These are phyloP conservation scores for Nyctereutes procyonoides DNA, from an alignment of 2,113 vertebrate genomes.

Conservation along the genomic window DNA sequence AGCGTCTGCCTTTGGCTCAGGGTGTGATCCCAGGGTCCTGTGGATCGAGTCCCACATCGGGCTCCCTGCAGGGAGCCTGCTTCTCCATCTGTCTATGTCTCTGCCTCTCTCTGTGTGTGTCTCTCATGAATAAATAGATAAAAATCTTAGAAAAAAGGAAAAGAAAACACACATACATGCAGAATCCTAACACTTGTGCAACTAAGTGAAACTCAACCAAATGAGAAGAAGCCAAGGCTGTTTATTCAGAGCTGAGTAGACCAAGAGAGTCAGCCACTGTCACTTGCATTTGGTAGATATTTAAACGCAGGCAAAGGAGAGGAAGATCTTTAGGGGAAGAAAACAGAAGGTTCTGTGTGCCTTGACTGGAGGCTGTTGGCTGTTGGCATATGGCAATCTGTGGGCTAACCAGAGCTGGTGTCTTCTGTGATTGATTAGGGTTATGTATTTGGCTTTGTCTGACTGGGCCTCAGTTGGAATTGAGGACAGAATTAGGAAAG, in stretches of 20 bases:
- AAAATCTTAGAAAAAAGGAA: too few relatives aligned
- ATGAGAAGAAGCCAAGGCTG: neutral
- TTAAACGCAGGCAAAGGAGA: neutral
- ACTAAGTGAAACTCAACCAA: constrained; percentile 54
- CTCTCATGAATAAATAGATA: too few relatives aligned
- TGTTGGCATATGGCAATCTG: too few relatives aligned
- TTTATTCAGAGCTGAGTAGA: neutral
- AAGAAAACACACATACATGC: neutral
- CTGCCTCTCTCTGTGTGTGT: too few relatives aligned
- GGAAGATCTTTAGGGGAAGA: neutral
- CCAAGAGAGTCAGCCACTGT: neutral
- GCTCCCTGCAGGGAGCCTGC: too few relatives aligned
- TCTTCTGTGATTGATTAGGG: neutral
- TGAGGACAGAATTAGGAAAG: neutral
- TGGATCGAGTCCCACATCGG: too few relatives aligned
- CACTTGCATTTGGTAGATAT: neutral
- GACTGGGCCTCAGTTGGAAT: neutral
- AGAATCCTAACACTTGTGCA: neutral
- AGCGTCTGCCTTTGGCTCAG: too few relatives aligned
- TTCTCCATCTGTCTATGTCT: too few relatives aligned
- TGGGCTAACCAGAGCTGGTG: neutral
- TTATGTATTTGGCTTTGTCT: neutral
- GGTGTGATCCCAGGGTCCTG: too few relatives aligned
- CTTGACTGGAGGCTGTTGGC: neutral
- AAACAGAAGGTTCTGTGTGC: neutral